Evolutionary conservation across 2,113 vertebrate species (phyloP), one percentile per base, ranked within the genome.

Genomic region (Hippotragus niger): DNA sequence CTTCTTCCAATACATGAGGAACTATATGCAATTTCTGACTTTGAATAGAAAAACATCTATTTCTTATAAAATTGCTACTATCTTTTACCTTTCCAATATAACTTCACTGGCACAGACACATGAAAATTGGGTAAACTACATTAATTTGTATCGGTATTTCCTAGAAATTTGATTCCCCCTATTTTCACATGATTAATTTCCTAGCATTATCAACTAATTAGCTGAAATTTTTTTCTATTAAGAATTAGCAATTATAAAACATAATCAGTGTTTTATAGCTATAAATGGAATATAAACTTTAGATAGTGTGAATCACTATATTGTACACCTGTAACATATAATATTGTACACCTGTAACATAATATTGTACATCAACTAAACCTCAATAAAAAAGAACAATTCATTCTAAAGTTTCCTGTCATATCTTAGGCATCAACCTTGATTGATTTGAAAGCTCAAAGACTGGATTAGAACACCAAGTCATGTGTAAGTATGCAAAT

Each of bases 1-100:
- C 1, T 85, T 88, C n/a, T 95, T 96, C 58, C 7, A 94, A 33
- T 84, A 94, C 57, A 84, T 86, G 85, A 93, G 10, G 6, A 86
- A 96, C 45, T 95, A 47, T 89, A 81, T 93, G 13, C 12, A 90
- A 52, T 90, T 90, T 96, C 31, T 95, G 60, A 85, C 53, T 92
- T 95, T 91, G 36, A 86, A n/a, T 64, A 93, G 23, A 76, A 93
- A 95, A 92, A 92, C 78, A 31, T 4, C 16, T 53, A 62, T 95
- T 94, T 96, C 62, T 82, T 83, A 64, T 82, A 90, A 90, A 85
- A 94, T 50, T 85, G 3, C 36, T 94, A 53, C 9, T 84, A 3
- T 67, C 60, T 58, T 94, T 58, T 71, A 92, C 27, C 17, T 53
- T 95, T 89, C 47, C 16, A 31, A 82, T 12, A 64, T 52, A 13